A percentile compares a stretch with the other conserved stretches of the same genome.
These are phyloP conservation scores for Lucilia cuprina DNA, from an alignment of 1,140 invertebrate species.

Conservation along the genomic window DNA sequence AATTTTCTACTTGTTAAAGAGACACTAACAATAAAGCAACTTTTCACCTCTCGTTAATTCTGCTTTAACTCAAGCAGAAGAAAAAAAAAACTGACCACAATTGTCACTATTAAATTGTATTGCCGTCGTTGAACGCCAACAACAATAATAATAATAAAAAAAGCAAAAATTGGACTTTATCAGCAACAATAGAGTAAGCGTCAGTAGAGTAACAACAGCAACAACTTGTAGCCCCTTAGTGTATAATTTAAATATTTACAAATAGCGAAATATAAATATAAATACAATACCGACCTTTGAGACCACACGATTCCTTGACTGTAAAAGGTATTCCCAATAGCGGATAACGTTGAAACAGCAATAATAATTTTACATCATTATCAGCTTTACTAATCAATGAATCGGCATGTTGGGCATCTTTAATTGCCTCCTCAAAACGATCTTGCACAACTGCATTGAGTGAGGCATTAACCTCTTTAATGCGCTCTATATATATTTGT, in stretches of 20 bases:
- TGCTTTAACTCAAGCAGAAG: not conserved
- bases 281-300: constrained; percentile 67
- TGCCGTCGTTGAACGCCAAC: not conserved
- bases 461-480: constrained; percentile 74
- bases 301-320: constrained; percentile 75
- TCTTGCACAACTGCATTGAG: constrained; percentile 80
- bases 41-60: not conserved
- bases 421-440: constrained; percentile 71
- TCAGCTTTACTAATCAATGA: constrained; percentile 47
- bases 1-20: too few relatives aligned
- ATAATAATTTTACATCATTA: constrained; percentile 58
- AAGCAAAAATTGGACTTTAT: not conserved
- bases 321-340: constrained; percentile 82
- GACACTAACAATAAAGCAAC: not conserved
- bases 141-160: not conserved
- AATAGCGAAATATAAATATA: not conserved
- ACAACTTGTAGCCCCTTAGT: not conserved
- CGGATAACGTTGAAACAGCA: constrained; percentile 68
- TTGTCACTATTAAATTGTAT: not conserved
- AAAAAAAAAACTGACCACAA: not conserved
- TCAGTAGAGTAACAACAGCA: not conserved
- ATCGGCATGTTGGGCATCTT: constrained; percentile 73
- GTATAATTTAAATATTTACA: not conserved
- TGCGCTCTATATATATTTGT: constrained; percentile 71
- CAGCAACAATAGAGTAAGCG: not conserved